These are phyloP conservation scores for Hypothenemus hampei DNA, from an alignment of 1,140 invertebrate genomes.

Conservation along the genomic window DNA sequence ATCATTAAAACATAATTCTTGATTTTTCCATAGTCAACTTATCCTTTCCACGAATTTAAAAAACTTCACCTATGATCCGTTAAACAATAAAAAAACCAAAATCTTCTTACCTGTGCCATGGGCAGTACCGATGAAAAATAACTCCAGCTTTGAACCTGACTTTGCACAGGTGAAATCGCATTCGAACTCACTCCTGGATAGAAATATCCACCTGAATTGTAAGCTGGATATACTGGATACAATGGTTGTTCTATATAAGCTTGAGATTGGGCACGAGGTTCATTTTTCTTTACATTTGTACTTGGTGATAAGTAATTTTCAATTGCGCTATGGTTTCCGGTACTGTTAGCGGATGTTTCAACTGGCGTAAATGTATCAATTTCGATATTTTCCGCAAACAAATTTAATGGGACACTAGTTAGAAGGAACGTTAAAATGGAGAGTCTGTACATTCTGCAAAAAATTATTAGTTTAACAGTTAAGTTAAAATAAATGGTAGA, in stretches of 20 bases:
- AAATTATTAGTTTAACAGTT: too few relatives aligned
- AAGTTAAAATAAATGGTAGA: neutral
- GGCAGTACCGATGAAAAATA: constrained; percentile 20
- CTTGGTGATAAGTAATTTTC: constrained; percentile 3
- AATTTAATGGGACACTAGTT: too few relatives aligned
- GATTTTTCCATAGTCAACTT: too few relatives aligned
- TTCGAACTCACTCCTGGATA: constrained; percentile 11
- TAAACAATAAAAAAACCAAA: neutral
- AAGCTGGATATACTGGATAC: constrained; percentile 9
- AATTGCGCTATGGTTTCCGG: neutral
- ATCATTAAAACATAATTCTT: too few relatives aligned
- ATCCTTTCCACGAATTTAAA: too few relatives aligned
- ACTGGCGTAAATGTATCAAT: neutral
- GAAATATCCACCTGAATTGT: constrained; percentile 7
- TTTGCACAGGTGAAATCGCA: neutral
- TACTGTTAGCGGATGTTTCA: neutral
- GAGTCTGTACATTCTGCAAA: too few relatives aligned
- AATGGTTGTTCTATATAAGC: constrained; percentile 10
- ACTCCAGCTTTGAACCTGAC: neutral
- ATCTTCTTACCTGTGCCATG: constrained; percentile 15
- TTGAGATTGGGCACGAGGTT: neutral
- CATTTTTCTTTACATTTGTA: neutral
- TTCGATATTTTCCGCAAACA: neutral
- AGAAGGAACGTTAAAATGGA: too few relatives aligned
- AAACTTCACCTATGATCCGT: too few relatives aligned